Conservation (phyloP, 2,113 vertebrate genomes). For the Pitta sordida region DNA sequence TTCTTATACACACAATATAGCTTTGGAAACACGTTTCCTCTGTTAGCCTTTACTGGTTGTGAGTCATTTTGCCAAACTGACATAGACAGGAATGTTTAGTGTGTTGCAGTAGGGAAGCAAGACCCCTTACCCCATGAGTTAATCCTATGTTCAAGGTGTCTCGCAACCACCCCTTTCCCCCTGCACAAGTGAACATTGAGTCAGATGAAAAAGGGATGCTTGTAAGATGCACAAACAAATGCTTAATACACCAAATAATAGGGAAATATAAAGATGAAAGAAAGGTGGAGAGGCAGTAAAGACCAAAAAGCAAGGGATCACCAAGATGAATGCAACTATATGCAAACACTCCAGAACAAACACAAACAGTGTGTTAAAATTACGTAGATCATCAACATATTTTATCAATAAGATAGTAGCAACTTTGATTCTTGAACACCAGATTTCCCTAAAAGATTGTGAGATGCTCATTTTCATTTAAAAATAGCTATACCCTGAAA, state of each 20-base stretch:
- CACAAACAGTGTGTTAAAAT: background rate
- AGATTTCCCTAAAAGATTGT: background rate
- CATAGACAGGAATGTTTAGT: background rate
- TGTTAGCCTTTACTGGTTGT: background rate
- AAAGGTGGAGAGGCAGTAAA: background rate
- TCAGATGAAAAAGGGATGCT: background rate
- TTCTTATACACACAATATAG: background rate
- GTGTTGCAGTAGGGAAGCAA: background rate
- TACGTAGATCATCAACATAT: background rate
- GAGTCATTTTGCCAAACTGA: background rate
- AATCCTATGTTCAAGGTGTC: background rate
- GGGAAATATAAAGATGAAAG: background rate
- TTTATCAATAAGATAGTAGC: background rate
- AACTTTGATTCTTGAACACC: background rate
- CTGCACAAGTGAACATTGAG: background rate
- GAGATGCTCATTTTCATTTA: too few species aligned
- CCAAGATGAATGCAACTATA: background rate
- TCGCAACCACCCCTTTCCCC: background rate
- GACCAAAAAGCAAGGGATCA: background rate
- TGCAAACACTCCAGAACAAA: background rate
- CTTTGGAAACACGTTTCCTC: background rate
- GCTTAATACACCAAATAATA: background rate
- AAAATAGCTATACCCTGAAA: background rate
- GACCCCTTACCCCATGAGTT: background rate
- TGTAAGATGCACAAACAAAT: background rate